Evolutionary conservation across 2,888 invertebrate species (phyloP).

Genomic region (Folsomia manolachei): DNA sequence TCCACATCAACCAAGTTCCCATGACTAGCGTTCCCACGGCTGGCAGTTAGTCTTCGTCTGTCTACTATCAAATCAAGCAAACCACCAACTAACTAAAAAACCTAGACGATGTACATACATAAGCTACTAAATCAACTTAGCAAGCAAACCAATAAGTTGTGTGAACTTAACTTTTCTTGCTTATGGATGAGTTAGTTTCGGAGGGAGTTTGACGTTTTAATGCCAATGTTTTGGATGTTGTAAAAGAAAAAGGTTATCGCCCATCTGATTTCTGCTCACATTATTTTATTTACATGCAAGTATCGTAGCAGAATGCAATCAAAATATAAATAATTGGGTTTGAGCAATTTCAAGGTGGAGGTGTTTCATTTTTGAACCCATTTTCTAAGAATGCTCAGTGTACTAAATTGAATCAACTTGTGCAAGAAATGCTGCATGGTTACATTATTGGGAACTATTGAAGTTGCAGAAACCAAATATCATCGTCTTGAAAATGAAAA

Average conservation of each 20-base stretch:
- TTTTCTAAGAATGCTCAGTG: not conserved
- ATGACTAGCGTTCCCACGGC: constrained; percentile 47
- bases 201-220: no score
- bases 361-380: not conserved
- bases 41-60: not conserved
- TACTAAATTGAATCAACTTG: not conserved
- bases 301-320: not conserved
- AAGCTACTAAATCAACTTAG: no score
- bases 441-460: not conserved
- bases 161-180: no score
- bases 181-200: no score
- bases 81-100: not conserved
- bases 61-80: not conserved
- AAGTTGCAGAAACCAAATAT: not conserved
- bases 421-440: not conserved
- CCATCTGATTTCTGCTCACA: not conserved
- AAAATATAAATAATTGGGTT: not conserved
- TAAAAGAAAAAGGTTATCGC: not conserved
- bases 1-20: constrained; percentile 32
- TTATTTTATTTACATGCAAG: not conserved
- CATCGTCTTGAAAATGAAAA: not conserved
- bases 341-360: not conserved
- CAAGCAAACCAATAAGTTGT: no score
- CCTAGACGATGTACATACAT: not conserved
- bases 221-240: not conserved